These are phyloP conservation scores for Plebejus argus DNA, from an alignment of 2,888 invertebrate species.

Conservation along the genomic window DNA sequence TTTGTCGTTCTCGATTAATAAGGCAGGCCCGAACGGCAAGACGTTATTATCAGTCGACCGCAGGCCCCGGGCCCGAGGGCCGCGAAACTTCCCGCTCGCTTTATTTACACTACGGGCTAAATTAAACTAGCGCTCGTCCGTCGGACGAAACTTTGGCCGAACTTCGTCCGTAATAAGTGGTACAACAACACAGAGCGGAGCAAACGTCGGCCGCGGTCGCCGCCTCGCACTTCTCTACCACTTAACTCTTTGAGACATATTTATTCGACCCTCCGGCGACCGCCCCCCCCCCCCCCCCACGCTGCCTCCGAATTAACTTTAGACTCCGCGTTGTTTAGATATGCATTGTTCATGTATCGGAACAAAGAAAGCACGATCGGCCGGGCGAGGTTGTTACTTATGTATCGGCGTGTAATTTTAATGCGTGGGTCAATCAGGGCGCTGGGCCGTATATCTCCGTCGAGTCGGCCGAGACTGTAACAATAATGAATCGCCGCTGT, in stretches of 20 bases:
- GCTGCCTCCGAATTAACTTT: slow-evolving; percentile 73
- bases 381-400: slow-evolving; percentile 61
- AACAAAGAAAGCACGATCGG: slow-evolving; percentile 67
- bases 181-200: slow-evolving; percentile 81
- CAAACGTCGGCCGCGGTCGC: slow-evolving; percentile 80
- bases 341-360: slow-evolving; percentile 52
- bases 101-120: slow-evolving; percentile 82
- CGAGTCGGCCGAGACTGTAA: slow-evolving; percentile 72
- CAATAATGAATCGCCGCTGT: slow-evolving; percentile 77
- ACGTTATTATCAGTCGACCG: slow-evolving; percentile 79
- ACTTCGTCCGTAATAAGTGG: slow-evolving; percentile 82
- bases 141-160: slow-evolving; percentile 79
- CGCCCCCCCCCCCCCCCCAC: slow-evolving; percentile 64
- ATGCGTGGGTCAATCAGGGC: slow-evolving; percentile 80
- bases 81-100: slow-evolving; percentile 77
- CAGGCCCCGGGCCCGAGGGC: slow-evolving; percentile 57
- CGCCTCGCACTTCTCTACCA: slow-evolving; percentile 76
- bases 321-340: slow-evolving; percentile 50
- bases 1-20: slow-evolving; percentile 83
- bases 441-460: slow-evolving; percentile 78
- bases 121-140: slow-evolving; percentile 80
- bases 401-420: slow-evolving; percentile 79
- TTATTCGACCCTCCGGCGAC: slow-evolving; percentile 81
- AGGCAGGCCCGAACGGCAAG: slow-evolving; percentile 73
- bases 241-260: slow-evolving; percentile 82